Percentiles rank a stretch among this genome's conserved stretches.
Evolutionary conservation across 2,113 vertebrate species (phyloP).

Genomic region (Madoqua kirkii): DNA sequence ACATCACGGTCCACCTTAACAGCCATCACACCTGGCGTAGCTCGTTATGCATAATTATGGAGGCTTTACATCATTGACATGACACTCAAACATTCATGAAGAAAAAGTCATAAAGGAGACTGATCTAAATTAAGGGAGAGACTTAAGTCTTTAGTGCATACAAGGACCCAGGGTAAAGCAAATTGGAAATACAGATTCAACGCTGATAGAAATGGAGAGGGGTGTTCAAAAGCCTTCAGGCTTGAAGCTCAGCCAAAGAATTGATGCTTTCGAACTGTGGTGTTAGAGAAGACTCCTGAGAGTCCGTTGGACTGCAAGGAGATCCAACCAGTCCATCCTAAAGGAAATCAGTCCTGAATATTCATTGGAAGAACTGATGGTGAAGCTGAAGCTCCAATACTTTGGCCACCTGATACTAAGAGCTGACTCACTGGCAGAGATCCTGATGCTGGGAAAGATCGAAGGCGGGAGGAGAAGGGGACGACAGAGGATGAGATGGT

Average conservation of each 20-base stretch:
- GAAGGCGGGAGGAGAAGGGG: fast-evolving
- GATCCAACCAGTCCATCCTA: background rate
- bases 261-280: background rate
- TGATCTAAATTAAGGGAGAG: background rate
- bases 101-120: background rate
- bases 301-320: background rate
- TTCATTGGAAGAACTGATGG: background rate
- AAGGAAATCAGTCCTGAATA: background rate
- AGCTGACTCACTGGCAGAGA: background rate
- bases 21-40: fast-evolving
- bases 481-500: background rate
- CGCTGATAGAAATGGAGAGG: fast-evolving
- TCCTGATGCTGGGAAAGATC: background rate
- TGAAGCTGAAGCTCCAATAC: fast-evolving
- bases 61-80: background rate
- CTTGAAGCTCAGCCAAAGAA: background rate
- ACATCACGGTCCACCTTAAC: fast-evolving
- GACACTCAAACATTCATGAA: background rate
- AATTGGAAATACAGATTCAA: background rate
- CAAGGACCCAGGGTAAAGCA: background rate
- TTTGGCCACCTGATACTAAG: background rate
- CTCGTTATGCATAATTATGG: background rate
- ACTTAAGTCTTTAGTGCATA: background rate
- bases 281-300: background rate
- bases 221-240: background rate